phyloP scores from a whole-genome alignment of 2,113 vertebrate species.

The Poecilia latipinna region DNA sequence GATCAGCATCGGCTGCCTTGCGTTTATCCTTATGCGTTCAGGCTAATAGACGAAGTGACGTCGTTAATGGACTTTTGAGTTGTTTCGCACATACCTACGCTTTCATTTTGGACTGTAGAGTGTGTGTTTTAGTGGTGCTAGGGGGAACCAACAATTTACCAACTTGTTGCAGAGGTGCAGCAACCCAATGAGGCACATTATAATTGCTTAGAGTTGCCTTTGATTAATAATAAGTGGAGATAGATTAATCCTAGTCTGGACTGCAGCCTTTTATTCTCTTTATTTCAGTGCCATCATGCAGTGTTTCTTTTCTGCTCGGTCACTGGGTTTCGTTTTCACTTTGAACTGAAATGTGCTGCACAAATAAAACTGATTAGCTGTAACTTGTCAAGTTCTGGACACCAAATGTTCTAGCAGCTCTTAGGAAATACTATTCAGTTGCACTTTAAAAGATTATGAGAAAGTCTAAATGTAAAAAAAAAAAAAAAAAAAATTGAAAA shows the following conservation, averaged over 20 bases:
- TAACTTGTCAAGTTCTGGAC: background rate
- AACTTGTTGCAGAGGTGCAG: background rate
- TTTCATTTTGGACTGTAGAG: slow-evolving; percentile 15
- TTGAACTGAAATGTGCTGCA: too few relatives aligned
- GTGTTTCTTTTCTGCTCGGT: too few relatives aligned
- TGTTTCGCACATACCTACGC: slow-evolving; percentile 30
- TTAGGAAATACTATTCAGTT: background rate
- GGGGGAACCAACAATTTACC: slow-evolving; percentile 1
- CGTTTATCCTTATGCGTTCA: slow-evolving; percentile 11
- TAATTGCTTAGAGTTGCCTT: too few relatives aligned
- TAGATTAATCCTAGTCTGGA: too few relatives aligned
- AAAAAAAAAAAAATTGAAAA: background rate
- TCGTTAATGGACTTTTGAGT: slow-evolving; percentile 37
- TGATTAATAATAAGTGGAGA: too few relatives aligned
- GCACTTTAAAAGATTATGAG: background rate
- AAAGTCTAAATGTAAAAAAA: background rate
- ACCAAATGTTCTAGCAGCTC: background rate
- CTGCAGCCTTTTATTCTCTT: too few relatives aligned
- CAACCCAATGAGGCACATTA: too few relatives aligned
- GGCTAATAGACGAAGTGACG: slow-evolving; percentile 41
- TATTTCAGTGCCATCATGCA: too few relatives aligned
- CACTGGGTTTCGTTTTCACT: too few relatives aligned
- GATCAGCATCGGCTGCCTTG: slow-evolving; percentile 31
- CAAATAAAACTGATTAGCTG: too few relatives aligned
- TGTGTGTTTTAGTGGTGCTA: slow-evolving; percentile 15